These are phyloP conservation scores for Nymphalis c-album DNA, from an alignment of 2,888 invertebrate species.

Conservation along the genomic window DNA sequence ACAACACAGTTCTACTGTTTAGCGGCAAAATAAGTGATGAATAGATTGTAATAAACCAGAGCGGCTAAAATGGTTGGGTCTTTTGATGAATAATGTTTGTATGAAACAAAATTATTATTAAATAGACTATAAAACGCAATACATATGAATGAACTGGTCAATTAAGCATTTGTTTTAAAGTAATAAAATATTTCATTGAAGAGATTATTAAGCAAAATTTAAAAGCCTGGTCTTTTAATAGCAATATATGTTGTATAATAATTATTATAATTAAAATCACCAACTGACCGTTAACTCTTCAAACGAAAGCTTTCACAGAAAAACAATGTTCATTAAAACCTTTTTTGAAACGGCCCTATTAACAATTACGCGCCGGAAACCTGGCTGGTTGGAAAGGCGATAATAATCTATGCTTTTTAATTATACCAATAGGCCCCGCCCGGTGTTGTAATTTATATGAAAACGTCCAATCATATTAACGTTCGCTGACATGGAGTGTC, in stretches of 20 bases:
- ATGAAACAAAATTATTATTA: no score
- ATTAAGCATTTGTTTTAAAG: background rate
- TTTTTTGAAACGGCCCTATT: constrained; percentile 52
- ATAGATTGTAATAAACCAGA: no score
- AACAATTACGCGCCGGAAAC: constrained; percentile 70
- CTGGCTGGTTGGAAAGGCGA: constrained; percentile 65
- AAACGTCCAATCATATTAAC: constrained; percentile 78
- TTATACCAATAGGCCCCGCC: constrained; percentile 71
- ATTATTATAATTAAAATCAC: constrained; percentile 26
- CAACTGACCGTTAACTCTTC: constrained; percentile 32
- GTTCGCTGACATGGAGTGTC: constrained; percentile 69
- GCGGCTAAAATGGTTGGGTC: no score
- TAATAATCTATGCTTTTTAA: constrained; percentile 74
- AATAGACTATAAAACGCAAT: no score
- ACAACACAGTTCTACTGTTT: no score
- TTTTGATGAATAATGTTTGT: no score
- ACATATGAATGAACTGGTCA: no score
- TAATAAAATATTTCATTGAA: background rate
- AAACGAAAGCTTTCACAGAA: constrained; percentile 41
- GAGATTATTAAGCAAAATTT: no score
- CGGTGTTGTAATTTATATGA: constrained; percentile 69
- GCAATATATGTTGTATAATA: constrained; percentile 10
- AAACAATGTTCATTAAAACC: constrained; percentile 53
- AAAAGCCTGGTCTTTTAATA: background rate
- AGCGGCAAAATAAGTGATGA: no score